Evolutionary conservation across 1,140 invertebrate genomes (phyloP).

Genomic region (Varroa destructor): DNA sequence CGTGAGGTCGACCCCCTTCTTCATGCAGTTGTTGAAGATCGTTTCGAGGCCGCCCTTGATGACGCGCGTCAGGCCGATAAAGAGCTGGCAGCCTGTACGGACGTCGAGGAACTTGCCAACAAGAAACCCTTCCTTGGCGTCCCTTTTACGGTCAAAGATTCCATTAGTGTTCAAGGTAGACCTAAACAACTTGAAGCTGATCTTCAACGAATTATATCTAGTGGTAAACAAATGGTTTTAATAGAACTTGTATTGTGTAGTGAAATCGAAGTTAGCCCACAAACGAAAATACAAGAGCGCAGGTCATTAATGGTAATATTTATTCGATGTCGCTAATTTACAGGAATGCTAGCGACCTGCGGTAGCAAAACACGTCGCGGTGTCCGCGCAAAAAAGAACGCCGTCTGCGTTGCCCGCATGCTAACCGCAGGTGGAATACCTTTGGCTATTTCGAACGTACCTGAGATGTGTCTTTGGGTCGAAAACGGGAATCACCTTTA

Average conservation of each 20-base stretch:
- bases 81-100: constrained; percentile 50
- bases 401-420: constrained; percentile 50
- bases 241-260: no score
- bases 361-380: constrained; percentile 49
- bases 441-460: constrained; percentile 63
- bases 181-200: not conserved
- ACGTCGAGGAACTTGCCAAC: constrained; percentile 43
- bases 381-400: constrained; percentile 50
- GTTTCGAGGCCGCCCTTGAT: constrained; percentile 58
- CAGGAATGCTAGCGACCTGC: constrained; percentile 50
- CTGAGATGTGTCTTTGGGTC: constrained; percentile 68
- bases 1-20: constrained; percentile 61
- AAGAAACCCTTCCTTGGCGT: constrained; percentile 66
- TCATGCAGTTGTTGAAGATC: constrained; percentile 65
- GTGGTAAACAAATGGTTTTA: no score
- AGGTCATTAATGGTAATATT: no score
- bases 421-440: constrained; percentile 59
- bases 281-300: no score
- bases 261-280: no score
- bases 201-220: no score
- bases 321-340: constrained; percentile 44
- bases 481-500: constrained; percentile 78
- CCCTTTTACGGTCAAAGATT: constrained; percentile 70
- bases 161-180: constrained; percentile 51
- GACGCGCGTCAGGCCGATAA: constrained; percentile 59